Percentiles rank a stretch among this genome's conserved stretches.
Evolutionary conservation across 2,113 vertebrate genomes (phyloP).

Genomic region (Oplegnathus fasciatus): DNA sequence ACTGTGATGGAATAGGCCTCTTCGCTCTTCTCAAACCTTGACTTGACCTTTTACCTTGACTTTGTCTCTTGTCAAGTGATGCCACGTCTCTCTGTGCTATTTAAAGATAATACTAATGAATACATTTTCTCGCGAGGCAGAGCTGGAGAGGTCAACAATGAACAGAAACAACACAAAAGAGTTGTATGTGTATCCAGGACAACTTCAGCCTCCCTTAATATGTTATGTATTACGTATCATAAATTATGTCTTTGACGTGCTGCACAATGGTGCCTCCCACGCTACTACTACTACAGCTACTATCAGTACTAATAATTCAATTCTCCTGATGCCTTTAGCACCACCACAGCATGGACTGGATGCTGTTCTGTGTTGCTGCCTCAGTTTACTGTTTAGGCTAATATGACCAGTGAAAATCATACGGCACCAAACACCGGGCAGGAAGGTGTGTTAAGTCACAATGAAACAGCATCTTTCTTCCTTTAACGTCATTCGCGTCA

Average conservation of each 20-base stretch:
- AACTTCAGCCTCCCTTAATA: not conserved
- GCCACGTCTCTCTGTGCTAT: not conserved
- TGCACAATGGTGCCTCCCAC: not conserved
- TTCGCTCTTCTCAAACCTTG: not conserved
- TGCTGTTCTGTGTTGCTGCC: too few species aligned
- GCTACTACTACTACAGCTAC: not conserved
- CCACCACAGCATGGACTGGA: not conserved
- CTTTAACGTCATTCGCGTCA: not conserved
- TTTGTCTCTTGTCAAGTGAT: not conserved
- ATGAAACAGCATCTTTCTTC: not conserved
- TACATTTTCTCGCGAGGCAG: not conserved
- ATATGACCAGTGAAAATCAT: not conserved
- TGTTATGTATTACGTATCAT: not conserved
- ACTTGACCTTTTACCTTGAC: not conserved
- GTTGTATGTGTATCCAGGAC: not conserved
- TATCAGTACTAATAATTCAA: not conserved
- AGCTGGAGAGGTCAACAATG: not conserved
- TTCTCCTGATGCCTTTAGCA: not conserved
- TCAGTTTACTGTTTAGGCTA: not conserved
- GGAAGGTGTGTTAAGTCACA: not conserved
- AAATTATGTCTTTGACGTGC: not conserved
- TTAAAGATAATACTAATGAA: not conserved
- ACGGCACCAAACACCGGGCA: not conserved
- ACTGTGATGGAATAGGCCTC: too few species aligned
- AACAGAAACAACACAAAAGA: not conserved